phyloP scores from a whole-genome alignment of 2,888 invertebrate species.

The Cancer borealis region DNA sequence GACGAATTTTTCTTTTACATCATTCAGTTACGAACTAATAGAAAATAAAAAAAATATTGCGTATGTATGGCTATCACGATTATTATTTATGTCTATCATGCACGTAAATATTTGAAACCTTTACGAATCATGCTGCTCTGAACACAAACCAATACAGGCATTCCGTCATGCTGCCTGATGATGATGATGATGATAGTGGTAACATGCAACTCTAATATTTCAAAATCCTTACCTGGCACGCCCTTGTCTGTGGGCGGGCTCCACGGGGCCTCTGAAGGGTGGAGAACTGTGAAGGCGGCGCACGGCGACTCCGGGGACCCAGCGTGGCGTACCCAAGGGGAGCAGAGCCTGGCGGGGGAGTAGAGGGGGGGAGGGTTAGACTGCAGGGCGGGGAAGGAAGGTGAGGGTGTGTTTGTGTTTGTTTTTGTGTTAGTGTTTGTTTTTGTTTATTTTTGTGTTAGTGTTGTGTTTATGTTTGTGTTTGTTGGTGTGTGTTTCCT shows the following conservation, averaged over 20 bases:
- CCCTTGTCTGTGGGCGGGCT: background rate
- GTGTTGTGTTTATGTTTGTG: background rate
- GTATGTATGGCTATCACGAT: too few relatives aligned
- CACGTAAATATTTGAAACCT: too few relatives aligned
- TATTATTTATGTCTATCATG: too few relatives aligned
- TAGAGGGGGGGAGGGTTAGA: background rate
- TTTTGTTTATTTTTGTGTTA: too few relatives aligned
- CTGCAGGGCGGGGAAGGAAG: background rate
- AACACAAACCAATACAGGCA: too few relatives aligned
- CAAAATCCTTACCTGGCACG: slow-evolving; percentile 15
- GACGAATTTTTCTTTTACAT: too few relatives aligned
- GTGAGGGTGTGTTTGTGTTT: background rate
- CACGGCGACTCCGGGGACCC: slow-evolving; percentile 63
- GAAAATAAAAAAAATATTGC: too few relatives aligned
- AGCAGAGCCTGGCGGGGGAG: slow-evolving; percentile 6
- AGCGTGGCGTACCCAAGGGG: slow-evolving; percentile 70
- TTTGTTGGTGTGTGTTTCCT: too few relatives aligned
- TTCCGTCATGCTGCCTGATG: background rate
- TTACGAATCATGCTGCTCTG: too few relatives aligned
- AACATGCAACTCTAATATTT: background rate
- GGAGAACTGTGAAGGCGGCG: slow-evolving; percentile 60
- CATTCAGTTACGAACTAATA: too few relatives aligned
- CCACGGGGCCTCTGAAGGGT: slow-evolving; percentile 51
- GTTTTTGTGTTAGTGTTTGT: background rate
- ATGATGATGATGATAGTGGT: background rate